Percentiles rank a stretch among this genome's conserved stretches.
Conservation (phyloP, 2,797 vertebrate genomes). For the Clarias pachynema region DNA sequence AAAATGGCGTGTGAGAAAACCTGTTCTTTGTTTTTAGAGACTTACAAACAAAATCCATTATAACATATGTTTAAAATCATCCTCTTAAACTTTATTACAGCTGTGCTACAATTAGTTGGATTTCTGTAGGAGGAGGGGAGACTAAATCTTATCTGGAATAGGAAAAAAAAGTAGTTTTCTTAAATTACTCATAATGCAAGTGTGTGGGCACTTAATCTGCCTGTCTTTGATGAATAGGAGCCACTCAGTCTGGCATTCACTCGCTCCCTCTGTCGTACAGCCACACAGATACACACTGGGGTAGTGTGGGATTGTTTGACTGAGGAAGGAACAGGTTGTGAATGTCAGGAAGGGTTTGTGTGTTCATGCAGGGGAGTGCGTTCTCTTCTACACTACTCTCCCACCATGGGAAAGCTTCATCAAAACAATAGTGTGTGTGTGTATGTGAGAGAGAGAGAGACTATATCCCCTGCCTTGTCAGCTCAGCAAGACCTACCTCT, state of each 20-base stretch:
- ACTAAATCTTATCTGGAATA: not conserved
- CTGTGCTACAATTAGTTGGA: not conserved
- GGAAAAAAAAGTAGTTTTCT: constrained; percentile 13
- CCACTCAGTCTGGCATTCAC: constrained; percentile 52
- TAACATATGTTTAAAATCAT: not conserved
- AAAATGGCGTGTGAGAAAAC: not conserved
- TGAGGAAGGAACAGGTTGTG: constrained; percentile 75
- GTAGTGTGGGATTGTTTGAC: constrained; percentile 57
- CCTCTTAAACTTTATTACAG: not conserved
- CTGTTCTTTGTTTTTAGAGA: not conserved
- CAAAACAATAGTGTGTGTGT: constrained; percentile 65
- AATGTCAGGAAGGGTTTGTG: constrained; percentile 76
- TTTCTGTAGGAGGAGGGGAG: not conserved
- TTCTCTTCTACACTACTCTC: constrained; percentile 37
- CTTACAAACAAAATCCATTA: not conserved
- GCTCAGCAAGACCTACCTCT: constrained; percentile 19
- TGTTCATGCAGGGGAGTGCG: constrained; percentile 50
- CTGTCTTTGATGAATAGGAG: constrained; percentile 48
- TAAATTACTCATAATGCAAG: constrained; percentile 37
- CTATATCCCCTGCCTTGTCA: constrained; percentile 14
- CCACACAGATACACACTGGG: constrained; percentile 28
- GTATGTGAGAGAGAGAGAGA: constrained; percentile 23
- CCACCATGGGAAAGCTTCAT: constrained; percentile 72
- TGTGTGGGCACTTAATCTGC: constrained; percentile 49
- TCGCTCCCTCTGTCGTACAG: constrained; percentile 5